These are phyloP conservation scores for Helarctos malayanus DNA, from an alignment of 2,797 vertebrate genomes.

Conservation along the genomic window DNA sequence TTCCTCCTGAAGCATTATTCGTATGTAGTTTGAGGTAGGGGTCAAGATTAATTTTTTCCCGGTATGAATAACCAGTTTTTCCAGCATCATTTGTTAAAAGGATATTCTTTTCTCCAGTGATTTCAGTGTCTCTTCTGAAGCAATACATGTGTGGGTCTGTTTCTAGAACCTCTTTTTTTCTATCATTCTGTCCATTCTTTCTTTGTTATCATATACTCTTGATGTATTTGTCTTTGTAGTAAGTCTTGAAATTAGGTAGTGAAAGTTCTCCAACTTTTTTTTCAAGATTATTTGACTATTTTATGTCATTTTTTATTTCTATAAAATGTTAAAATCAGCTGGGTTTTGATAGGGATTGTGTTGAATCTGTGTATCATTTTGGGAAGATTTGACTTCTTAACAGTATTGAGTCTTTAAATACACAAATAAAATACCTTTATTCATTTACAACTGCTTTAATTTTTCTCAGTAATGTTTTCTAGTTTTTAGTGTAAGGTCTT, in stretches of 20 bases:
- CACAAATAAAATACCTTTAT: background rate
- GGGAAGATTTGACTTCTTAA: background rate
- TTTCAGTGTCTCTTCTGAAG: background rate
- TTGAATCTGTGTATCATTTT: background rate
- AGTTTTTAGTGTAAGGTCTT: background rate
- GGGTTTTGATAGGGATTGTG: background rate
- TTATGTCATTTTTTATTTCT: background rate
- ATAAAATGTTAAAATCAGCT: background rate
- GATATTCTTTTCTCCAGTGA: background rate
- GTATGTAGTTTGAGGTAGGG: background rate
- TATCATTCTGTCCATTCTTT: background rate
- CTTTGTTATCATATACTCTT: background rate
- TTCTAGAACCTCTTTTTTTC: slow-evolving; percentile 6
- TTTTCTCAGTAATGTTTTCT: background rate
- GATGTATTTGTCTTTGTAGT: background rate
- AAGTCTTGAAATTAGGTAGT: background rate
- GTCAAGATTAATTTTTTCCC: background rate
- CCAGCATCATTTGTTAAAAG: background rate
- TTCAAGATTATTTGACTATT: background rate
- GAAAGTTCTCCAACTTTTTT: background rate
- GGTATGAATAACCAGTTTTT: background rate
- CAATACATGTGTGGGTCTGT: background rate
- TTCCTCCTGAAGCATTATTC: background rate
- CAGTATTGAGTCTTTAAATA: background rate
- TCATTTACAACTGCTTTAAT: background rate